Percentiles rank a stretch among this genome's conserved stretches.
These are phyloP conservation scores for Netelia melanura DNA, from an alignment of 2,888 invertebrate species.

Conservation along the genomic window DNA sequence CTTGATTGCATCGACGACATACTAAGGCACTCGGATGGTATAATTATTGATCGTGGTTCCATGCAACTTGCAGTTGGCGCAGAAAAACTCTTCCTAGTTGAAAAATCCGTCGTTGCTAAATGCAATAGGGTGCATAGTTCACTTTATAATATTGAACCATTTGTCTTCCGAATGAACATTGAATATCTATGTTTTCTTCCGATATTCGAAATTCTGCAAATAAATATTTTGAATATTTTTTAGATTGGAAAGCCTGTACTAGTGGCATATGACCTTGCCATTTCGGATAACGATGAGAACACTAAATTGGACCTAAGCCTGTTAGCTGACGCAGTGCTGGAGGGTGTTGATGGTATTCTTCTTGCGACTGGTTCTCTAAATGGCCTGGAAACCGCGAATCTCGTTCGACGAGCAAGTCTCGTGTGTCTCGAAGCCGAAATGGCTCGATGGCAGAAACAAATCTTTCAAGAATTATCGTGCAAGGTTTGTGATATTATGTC, in stretches of 20 bases:
- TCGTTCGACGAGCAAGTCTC: conserved; percentile 84
- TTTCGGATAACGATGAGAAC: conserved; percentile 85
- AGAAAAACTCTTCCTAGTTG: conserved; percentile 86
- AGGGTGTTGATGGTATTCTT: conserved; percentile 90
- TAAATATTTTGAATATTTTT: background rate
- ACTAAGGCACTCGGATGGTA: conserved; percentile 87
- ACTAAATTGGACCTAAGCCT: conserved; percentile 89
- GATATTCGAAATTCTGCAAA: background rate
- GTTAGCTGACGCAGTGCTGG: conserved; percentile 90
- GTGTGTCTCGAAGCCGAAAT: conserved; percentile 90
- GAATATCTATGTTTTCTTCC: background rate
- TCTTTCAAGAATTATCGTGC: conserved; percentile 78
- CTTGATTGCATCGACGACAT: conserved; percentile 86
- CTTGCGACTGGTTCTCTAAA: conserved; percentile 90
- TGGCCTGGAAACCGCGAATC: conserved; percentile 87
- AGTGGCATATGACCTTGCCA: conserved; percentile 86
- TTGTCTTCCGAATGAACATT: background rate
- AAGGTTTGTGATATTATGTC: conserved; percentile 67
- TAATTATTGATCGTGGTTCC: conserved; percentile 89
- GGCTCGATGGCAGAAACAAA: conserved; percentile 87
- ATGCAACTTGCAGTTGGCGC: conserved; percentile 86
- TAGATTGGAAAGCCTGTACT: conserved; percentile 87
- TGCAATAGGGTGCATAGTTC: conserved; percentile 76
- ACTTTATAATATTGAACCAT: background rate
- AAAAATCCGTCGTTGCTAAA: conserved; percentile 86